Percentiles rank a stretch among this genome's conserved stretches.
Evolutionary conservation across 2,888 invertebrate species (phyloP).

Genomic region (Stenurella melanura): DNA sequence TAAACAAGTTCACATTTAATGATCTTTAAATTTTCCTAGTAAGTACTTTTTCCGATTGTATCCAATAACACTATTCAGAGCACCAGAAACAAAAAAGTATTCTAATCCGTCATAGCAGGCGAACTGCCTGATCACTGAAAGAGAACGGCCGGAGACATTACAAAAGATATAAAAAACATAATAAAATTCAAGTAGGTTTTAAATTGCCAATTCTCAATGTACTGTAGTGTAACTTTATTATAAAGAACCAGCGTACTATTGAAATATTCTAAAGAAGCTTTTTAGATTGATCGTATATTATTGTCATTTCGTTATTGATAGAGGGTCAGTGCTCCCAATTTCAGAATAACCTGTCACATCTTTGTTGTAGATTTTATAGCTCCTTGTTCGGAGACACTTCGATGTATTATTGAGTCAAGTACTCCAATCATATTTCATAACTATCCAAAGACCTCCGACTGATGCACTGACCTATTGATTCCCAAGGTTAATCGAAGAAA

Average conservation of each 20-base stretch:
- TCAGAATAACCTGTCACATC: constrained; percentile 9
- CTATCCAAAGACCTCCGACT: constrained; percentile 20
- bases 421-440: constrained; percentile 15
- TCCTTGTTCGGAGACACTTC: constrained; percentile 13
- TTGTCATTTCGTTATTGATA: constrained; percentile 28
- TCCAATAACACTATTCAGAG: not conserved
- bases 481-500: constrained; percentile 37
- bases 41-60: too few relatives aligned
- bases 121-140: not conserved
- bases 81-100: not conserved
- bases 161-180: not conserved
- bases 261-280: constrained; percentile 22
- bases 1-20: too few relatives aligned
- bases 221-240: not conserved
- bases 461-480: constrained; percentile 22
- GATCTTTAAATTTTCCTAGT: too few relatives aligned
- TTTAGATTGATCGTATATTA: constrained; percentile 3
- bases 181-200: not conserved
- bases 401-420: constrained; percentile 16
- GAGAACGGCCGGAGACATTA: not conserved
- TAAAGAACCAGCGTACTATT: not conserved
- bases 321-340: constrained; percentile 29
- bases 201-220: not conserved
- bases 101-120: not conserved
- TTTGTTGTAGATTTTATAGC: constrained; percentile 22